A percentile compares a stretch with the other conserved stretches of the same genome.
phyloP scores from a whole-genome alignment of 2,888 invertebrate species.

The Diaperis boleti region DNA sequence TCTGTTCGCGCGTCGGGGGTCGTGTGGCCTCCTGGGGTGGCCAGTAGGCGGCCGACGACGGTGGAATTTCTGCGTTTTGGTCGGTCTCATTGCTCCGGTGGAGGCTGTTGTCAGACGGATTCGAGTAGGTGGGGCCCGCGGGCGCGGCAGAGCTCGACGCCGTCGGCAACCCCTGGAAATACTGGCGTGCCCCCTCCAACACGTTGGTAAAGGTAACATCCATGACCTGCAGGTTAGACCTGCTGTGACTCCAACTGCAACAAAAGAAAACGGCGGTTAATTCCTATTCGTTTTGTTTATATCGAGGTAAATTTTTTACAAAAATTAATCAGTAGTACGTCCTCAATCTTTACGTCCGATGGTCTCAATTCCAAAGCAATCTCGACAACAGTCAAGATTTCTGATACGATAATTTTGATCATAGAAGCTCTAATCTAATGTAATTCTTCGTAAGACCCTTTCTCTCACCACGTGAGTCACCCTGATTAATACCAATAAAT shows the following conservation, averaged over 20 bases:
- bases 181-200: slow-evolving; percentile 86
- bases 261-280: slow-evolving; percentile 37
- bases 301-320: no score
- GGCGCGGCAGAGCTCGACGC: slow-evolving; percentile 64
- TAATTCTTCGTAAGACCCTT: no score
- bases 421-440: no score
- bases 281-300: slow-evolving; percentile 41
- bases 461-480: slow-evolving; percentile 10
- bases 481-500: slow-evolving; percentile 18
- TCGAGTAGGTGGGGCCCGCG: slow-evolving; percentile 57
- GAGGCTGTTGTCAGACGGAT: slow-evolving; percentile 49
- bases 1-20: slow-evolving; percentile 48
- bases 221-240: slow-evolving; percentile 72
- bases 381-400: no score
- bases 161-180: slow-evolving; percentile 81
- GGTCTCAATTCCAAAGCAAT: no score
- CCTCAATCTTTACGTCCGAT: no score
- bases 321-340: no score
- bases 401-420: no score
- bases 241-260: slow-evolving; percentile 59
- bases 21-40: slow-evolving; percentile 41
- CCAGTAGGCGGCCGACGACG: slow-evolving; percentile 55
- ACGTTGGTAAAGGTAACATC: slow-evolving; percentile 84
- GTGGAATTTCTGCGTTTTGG: slow-evolving; percentile 44
- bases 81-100: slow-evolving; percentile 47